Evolutionary conservation across 35 echinoderm and acorn worm species (phyloP).

Genomic region (Strongylocentrotus purpuratus): DNA sequence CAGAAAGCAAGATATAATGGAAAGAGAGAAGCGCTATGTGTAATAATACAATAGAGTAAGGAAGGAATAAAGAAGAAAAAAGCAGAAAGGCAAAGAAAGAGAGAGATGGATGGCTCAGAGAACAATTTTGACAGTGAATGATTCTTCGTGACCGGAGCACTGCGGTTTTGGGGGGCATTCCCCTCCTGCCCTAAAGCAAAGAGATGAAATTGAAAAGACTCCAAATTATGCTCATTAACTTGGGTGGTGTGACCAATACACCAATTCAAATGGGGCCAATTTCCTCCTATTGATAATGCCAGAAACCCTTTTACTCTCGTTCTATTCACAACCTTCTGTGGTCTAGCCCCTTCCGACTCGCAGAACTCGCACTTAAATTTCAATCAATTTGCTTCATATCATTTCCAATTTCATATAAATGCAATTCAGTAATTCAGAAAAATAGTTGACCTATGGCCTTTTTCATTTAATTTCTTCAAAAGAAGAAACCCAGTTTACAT

Average conservation of each 20-base stretch:
- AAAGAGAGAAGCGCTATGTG: not conserved
- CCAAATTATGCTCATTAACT: constrained; percentile 18
- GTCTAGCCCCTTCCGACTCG: not conserved
- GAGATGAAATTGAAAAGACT: not conserved
- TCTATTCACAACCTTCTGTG: not conserved
- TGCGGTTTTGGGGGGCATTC: not conserved
- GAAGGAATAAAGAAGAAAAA: too few species aligned
- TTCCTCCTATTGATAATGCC: constrained; percentile 6
- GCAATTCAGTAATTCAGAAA: not conserved
- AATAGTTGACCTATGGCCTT: not conserved
- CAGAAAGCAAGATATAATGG: not conserved
- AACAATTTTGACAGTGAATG: constrained; percentile 11
- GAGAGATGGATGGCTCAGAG: not conserved
- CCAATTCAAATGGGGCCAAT: constrained; percentile 7
- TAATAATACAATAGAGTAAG: too few species aligned
- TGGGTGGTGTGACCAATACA: not conserved
- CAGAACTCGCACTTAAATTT: not conserved
- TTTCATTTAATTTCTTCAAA: not conserved
- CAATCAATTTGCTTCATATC: not conserved
- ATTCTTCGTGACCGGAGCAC: not conserved
- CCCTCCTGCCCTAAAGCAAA: not conserved
- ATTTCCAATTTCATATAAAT: not conserved
- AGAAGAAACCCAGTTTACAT: too few species aligned
- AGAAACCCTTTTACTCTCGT: not conserved
- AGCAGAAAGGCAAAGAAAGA: not conserved